Evolutionary conservation across 37 sponge, comb jelly and placozoan genomes (phyloP).

Genomic region (Spongilla lacustris): DNA sequence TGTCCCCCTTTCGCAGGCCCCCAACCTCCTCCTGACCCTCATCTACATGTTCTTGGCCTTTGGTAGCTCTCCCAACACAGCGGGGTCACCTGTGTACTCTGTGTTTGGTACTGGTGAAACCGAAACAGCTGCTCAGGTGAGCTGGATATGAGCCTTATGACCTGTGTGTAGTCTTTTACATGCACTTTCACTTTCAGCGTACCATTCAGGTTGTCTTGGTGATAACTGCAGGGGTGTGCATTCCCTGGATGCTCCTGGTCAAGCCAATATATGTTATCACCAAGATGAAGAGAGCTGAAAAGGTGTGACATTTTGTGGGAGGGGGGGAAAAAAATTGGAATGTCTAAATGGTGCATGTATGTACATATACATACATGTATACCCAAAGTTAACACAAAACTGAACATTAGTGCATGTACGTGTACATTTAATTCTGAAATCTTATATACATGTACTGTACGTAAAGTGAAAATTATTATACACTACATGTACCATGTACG

Average conservation of each 20-base stretch:
- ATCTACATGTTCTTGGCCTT: constrained; percentile 97
- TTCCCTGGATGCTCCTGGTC: constrained; percentile 90
- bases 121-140: constrained; percentile 33
- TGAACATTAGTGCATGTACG: no score
- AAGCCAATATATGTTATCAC: constrained; percentile 84
- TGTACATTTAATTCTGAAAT: no score
- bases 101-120: constrained; percentile 34
- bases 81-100: constrained; percentile 20
- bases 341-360: no score
- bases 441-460: no score
- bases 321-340: no score
- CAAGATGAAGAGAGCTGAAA: constrained; percentile 40
- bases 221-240: constrained; percentile 82
- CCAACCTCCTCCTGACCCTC: constrained; percentile 89
- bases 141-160: no score
- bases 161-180: not conserved
- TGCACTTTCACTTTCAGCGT: not conserved
- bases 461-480: no score
- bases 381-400: no score
- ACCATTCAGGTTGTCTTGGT: constrained; percentile 74
- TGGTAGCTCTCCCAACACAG: constrained; percentile 52
- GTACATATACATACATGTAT: no score
- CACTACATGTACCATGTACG: no score
- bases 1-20: constrained; percentile 62
- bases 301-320: not conserved